Percentiles rank a stretch among this genome's conserved stretches.
Conservation (phyloP, 1,140 invertebrate genomes). For the Calliphora vicina region DNA sequence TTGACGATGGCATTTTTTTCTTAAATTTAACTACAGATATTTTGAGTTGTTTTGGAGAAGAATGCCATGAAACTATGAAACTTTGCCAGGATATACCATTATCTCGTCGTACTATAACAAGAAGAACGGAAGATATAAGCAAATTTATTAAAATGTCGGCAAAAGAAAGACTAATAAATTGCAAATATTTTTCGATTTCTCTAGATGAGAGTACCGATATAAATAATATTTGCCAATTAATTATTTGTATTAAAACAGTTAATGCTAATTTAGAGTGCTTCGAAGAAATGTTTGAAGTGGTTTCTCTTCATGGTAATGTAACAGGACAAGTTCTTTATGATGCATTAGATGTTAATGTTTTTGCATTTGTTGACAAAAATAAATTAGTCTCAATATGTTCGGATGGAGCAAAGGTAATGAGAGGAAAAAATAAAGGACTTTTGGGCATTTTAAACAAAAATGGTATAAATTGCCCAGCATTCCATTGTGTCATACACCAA, state of each 20-base stretch:
- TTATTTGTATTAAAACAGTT: not conserved
- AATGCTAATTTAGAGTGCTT: not conserved
- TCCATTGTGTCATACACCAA: conserved; percentile 25
- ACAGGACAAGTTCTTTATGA: not conserved
- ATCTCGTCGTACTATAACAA: not conserved
- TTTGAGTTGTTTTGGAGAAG: too few species aligned
- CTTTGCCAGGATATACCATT: not conserved
- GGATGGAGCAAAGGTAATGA: conserved; percentile 22
- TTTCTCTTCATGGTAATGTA: not conserved
- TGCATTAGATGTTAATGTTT: not conserved
- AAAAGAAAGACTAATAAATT: not conserved
- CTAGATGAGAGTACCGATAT: not conserved
- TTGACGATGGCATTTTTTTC: too few species aligned
- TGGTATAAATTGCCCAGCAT: not conserved
- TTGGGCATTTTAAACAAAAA: conserved; percentile 13
- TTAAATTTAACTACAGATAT: too few species aligned
- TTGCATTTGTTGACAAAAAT: conserved; percentile 5
- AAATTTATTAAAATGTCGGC: not conserved
- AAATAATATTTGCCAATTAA: not conserved
- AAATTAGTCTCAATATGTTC: conserved; percentile 19
- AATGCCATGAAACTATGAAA: too few species aligned
- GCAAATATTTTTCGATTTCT: not conserved
- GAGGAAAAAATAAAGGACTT: not conserved
- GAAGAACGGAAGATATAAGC: not conserved
- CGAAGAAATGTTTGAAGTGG: not conserved